These are phyloP conservation scores for Cactoblastis cactorum DNA, from an alignment of 2,888 invertebrate genomes.

Conservation along the genomic window DNA sequence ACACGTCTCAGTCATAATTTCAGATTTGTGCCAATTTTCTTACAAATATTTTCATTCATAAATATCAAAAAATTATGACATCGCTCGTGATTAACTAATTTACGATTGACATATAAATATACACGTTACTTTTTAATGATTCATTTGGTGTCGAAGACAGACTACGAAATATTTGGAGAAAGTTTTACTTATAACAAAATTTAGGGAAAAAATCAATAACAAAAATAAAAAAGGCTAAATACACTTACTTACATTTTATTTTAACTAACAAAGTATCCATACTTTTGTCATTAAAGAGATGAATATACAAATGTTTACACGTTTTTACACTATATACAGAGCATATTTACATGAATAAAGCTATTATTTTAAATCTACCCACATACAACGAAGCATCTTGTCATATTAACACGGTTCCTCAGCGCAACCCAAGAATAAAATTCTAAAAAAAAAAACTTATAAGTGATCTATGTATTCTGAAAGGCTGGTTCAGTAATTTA, in stretches of 20 bases:
- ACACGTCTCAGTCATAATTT: constrained; percentile 15
- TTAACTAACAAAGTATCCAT: constrained; percentile 36
- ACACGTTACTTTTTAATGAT: constrained; percentile 38
- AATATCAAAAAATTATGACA: constrained; percentile 14
- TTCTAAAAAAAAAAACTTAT: neutral
- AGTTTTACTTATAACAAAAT: constrained; percentile 36
- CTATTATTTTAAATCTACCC: constrained; percentile 33
- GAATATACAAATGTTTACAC: constrained; percentile 54
- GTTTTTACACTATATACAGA: constrained; percentile 58
- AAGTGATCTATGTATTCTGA: too few species aligned
- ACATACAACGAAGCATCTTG: constrained; percentile 44
- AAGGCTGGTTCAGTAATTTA: too few species aligned
- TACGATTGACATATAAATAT: constrained; percentile 26
- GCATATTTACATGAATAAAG: constrained; percentile 42
- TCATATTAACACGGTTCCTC: constrained; percentile 29
- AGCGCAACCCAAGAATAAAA: neutral
- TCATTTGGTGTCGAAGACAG: constrained; percentile 52
- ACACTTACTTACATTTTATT: constrained; percentile 40
- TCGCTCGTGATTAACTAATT: constrained; percentile 22
- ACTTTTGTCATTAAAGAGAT: constrained; percentile 45
- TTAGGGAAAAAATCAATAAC: constrained; percentile 41
- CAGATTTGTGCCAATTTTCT: constrained; percentile 3
- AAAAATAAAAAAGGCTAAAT: constrained; percentile 49
- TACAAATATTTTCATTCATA: constrained; percentile 12
- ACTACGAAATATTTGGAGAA: constrained; percentile 48